Evolutionary conservation across 2,888 invertebrate genomes (phyloP), one percentile per base, ranked within the genome.

Genomic region (Adela reaumurella): DNA sequence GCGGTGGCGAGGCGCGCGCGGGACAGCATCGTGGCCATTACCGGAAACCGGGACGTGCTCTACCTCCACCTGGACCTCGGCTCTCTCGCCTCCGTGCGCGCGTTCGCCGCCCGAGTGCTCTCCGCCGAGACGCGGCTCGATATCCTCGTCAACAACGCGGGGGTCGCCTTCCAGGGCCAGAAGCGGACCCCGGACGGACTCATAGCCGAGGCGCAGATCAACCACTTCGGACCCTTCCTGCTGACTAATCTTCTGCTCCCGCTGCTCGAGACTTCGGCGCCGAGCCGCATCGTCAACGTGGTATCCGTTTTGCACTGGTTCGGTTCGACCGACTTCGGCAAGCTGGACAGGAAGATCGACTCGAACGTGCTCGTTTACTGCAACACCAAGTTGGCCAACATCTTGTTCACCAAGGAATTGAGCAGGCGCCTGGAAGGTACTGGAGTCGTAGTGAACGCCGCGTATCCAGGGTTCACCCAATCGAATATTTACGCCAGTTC

Each of bases 391-490:
- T 51, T 74, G 19, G 71, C 70, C 8, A 58, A 60, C 17, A n/a
- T n/a, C n/a, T n/a, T n/a, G n/a, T n/a, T n/a, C n/a, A n/a, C n/a
- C n/a, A n/a, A n/a, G n/a, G n/a, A 92, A 62, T 68, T 71, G 68
- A 59, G 64, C 5, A 65, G 59, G 45, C 57, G 65, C 46, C 59
- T 64, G 2, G 54, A 48, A 46, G 64, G 61, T 0, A 63, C 84
- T 20, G 85, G 85, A 10, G 86, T 92, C 0, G 89, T 85, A 0
- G 87, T 85, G 0, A 92, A 91, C 64, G 92, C 88, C 57, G 77
- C 93, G 59, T 93, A 93, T 72, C 94, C 93, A 1, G 93, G 93
- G 6, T 78, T 90, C 68, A 86, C 88, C 45, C 87, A 88, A 61
- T 86, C 88, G 0, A 86, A 87, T 20, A 90, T 92, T 49, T 91